Evolutionary conservation across 64 coral and sea anemone species (phyloP).

Genomic region (Dendrophyllia cribrosa): DNA sequence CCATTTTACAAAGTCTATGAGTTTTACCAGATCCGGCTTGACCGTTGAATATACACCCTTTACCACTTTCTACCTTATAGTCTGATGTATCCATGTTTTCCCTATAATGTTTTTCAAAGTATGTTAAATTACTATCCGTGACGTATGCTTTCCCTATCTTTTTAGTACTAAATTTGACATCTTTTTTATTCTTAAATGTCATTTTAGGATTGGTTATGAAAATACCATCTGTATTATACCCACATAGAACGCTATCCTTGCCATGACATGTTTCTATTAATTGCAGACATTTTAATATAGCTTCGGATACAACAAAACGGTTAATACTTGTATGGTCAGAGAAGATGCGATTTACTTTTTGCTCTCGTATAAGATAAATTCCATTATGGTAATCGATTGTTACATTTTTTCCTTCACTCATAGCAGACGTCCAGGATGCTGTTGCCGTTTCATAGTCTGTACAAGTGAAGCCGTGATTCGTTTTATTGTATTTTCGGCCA

Average conservation of each 20-base stretch:
- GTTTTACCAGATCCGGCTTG: constrained; percentile 41
- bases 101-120: constrained; percentile 52
- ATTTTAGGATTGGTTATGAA: no score
- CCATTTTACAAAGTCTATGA: constrained; percentile 24
- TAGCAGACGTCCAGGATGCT: constrained; percentile 11
- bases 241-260: no score
- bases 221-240: no score
- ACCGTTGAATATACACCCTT: not conserved
- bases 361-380: not conserved
- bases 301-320: constrained; percentile 17
- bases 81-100: not conserved
- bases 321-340: constrained; percentile 35
- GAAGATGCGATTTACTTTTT: not conserved
- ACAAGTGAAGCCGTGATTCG: not conserved
- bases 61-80: not conserved
- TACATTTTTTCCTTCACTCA: constrained; percentile 7
- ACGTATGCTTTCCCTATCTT: not conserved
- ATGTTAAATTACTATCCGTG: not conserved
- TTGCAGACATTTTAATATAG: constrained; percentile 15
- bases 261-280: not conserved
- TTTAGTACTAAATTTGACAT: no score
- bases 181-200: no score
- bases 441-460: constrained; percentile 10
- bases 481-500: constrained; percentile 22
- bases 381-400: not conserved